These are phyloP conservation scores for Syritta pipiens DNA, from an alignment of 2,888 invertebrate genomes.

Conservation along the genomic window DNA sequence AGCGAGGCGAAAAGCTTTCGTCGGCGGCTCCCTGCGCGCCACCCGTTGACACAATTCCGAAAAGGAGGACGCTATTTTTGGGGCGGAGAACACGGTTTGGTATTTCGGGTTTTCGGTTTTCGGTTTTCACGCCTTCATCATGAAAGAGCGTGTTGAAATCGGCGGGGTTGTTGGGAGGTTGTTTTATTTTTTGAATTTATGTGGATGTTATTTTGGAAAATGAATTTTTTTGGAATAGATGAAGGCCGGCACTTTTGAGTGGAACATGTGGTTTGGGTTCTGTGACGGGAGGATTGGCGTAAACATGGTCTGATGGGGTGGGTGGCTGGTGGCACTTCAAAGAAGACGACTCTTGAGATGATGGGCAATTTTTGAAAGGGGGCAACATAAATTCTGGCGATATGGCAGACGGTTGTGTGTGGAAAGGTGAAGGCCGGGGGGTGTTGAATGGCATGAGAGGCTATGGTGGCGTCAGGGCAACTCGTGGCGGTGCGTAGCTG, in stretches of 20 bases:
- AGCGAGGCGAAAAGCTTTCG: constrained; percentile 32
- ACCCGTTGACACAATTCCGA: constrained; percentile 54
- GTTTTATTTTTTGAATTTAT: neutral
- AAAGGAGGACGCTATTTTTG: constrained; percentile 52
- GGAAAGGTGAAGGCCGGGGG: no score
- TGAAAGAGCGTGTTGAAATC: constrained; percentile 47
- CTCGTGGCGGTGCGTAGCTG: no score
- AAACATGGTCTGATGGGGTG: no score
- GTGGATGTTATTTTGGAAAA: neutral
- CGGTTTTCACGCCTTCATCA: constrained; percentile 45
- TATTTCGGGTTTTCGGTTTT: constrained; percentile 17
- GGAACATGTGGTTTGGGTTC: constrained; percentile 49
- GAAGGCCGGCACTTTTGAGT: constrained; percentile 44
- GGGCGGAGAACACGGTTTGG: constrained; percentile 4
- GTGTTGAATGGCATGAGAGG: no score
- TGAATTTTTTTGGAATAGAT: constrained; percentile 12
- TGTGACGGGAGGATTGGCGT: constrained; percentile 32
- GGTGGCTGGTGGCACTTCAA: constrained; percentile 53
- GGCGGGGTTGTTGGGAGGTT: constrained; percentile 21
- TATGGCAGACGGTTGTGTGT: no score
- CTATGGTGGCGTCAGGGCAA: no score
- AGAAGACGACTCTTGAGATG: no score
- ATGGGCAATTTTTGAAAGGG: no score
- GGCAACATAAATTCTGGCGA: no score
- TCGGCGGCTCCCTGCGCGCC: constrained; percentile 1